A percentile compares a stretch with the other conserved stretches of the same genome.
Conservation (phyloP, 2,888 invertebrate species). For the Drosophila niveifrons region DNA sequence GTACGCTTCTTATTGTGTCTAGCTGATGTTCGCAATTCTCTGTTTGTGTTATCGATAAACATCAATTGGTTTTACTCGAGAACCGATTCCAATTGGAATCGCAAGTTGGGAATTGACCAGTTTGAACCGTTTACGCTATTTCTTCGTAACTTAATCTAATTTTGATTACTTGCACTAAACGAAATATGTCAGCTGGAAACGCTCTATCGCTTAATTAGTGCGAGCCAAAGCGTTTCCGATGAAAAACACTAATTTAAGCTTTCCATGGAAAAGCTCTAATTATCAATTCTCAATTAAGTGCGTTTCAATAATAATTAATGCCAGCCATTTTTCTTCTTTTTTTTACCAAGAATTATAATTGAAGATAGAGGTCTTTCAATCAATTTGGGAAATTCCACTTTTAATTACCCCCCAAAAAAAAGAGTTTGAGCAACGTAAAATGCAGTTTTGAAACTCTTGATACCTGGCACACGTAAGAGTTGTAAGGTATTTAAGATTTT, state of each 20-base stretch:
- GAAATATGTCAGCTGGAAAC: too few relatives aligned
- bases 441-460: constrained; percentile 30
- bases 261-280: constrained; percentile 5
- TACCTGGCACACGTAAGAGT: not conserved
- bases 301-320: constrained; percentile 3
- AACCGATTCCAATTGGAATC: not conserved
- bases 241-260: constrained; percentile 10
- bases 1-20: constrained; percentile 1
- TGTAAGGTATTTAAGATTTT: not conserved
- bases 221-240: not conserved
- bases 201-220: not conserved
- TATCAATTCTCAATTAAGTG: constrained; percentile 15
- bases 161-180: not conserved
- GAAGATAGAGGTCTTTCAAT: constrained; percentile 3
- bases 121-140: not conserved
- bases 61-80: not conserved
- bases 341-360: constrained; percentile 5
- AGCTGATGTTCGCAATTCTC: not conserved
- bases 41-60: constrained; percentile 14
- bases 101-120: not conserved
- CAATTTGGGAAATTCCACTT: not conserved
- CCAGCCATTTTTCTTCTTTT: not conserved
- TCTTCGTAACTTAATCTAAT: not conserved
- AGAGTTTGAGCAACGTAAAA: constrained; percentile 10
- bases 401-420: not conserved